Evolutionary conservation across 2,113 vertebrate species (phyloP).

Genomic region (Capreolus pygargus): DNA sequence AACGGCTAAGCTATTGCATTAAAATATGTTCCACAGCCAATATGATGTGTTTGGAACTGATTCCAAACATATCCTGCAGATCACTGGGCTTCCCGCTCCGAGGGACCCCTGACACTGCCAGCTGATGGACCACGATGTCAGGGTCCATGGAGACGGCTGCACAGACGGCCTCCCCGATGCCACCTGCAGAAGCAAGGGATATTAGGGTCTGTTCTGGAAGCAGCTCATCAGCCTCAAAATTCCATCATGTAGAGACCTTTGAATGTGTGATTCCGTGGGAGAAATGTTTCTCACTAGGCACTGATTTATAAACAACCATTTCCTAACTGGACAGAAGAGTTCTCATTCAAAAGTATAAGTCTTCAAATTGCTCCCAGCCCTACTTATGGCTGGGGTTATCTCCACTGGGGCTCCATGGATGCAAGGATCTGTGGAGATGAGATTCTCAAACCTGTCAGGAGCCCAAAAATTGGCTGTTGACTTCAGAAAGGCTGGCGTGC

Average conservation of each 20-base stretch:
- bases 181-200: conserved; percentile 79
- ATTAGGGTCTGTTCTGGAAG: neutral
- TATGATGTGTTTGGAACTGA: conserved; percentile 85
- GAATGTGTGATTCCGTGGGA: neutral
- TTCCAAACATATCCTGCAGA: conserved; percentile 85
- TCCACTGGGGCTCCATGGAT: neutral
- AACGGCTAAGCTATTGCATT: conserved; percentile 74
- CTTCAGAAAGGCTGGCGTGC: neutral
- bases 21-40: conserved; percentile 83
- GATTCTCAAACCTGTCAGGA: neutral
- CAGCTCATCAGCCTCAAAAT: neutral
- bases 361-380: neutral
- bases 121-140: conserved; percentile 82
- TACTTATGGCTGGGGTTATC: neutral
- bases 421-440: neutral
- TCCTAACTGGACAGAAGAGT: neutral
- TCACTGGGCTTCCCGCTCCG: conserved; percentile 83
- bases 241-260: neutral
- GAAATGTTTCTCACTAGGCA: neutral
- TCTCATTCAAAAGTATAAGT: neutral
- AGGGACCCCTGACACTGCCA: conserved; percentile 84
- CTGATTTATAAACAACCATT: neutral
- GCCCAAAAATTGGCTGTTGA: neutral
- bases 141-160: conserved; percentile 85
- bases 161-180: conserved; percentile 89